Evolutionary conservation across 2,888 invertebrate genomes (phyloP).

Genomic region (Pachliopta kotzebuea): DNA sequence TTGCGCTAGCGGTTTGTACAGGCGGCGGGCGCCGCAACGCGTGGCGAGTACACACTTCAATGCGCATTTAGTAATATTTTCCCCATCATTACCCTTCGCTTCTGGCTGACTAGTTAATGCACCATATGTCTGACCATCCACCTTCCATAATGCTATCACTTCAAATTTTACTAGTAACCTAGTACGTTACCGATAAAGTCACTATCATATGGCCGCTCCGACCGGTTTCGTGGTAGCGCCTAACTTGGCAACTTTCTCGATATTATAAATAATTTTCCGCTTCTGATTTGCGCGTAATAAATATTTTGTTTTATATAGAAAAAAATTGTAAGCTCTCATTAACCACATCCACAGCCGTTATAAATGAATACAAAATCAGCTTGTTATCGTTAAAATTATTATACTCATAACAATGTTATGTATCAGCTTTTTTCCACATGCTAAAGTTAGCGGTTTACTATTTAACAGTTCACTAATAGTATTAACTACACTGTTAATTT

Average conservation of each 20-base stretch:
- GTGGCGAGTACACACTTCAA: slow-evolving; percentile 59
- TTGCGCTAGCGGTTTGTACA: slow-evolving; percentile 31
- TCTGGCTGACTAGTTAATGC: slow-evolving; percentile 54
- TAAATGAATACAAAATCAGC: neutral
- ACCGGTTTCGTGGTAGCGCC: slow-evolving; percentile 56
- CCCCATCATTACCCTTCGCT: slow-evolving; percentile 53
- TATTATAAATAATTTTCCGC: slow-evolving; percentile 45
- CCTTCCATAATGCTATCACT: slow-evolving; percentile 8
- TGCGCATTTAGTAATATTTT: slow-evolving; percentile 60
- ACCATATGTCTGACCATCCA: slow-evolving; percentile 43
- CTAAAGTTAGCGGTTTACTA: no score
- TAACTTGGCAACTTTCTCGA: slow-evolving; percentile 64
- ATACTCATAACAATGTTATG: no score
- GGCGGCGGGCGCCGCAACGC: slow-evolving; percentile 51
- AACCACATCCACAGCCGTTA: neutral
- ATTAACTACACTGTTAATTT: no score
- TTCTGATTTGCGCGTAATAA: slow-evolving; percentile 29
- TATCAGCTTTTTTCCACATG: no score
- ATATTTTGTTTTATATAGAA: slow-evolving; percentile 20
- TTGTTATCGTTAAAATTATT: no score
- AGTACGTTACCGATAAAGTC: slow-evolving; percentile 55
- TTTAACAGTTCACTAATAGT: no score
- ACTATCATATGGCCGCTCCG: slow-evolving; percentile 51
- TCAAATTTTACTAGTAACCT: slow-evolving; percentile 42
- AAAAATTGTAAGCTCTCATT: neutral